Evolutionary conservation across 2,888 invertebrate genomes (phyloP).

Genomic region (Theretra japonica): DNA sequence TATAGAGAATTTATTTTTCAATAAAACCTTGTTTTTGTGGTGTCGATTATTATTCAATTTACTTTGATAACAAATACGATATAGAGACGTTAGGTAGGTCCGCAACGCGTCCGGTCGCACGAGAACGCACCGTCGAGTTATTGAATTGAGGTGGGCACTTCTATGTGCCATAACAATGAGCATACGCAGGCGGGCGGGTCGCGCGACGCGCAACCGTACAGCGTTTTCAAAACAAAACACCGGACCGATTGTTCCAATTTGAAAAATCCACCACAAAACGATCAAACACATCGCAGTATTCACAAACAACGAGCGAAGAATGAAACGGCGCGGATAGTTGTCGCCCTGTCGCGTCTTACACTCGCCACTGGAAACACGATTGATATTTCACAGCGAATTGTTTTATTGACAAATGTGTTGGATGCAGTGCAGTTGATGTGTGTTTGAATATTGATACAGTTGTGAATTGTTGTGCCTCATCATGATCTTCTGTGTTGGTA

Average conservation of each 20-base stretch:
- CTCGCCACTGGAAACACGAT: constrained; percentile 53
- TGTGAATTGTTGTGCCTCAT: constrained; percentile 56
- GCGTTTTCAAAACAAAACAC: constrained; percentile 80
- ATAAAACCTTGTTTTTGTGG: not conserved
- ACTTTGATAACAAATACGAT: constrained; percentile 44
- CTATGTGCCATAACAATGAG: constrained; percentile 70
- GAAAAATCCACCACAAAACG: constrained; percentile 78
- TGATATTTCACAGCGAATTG: constrained; percentile 44
- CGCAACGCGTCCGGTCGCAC: constrained; percentile 65
- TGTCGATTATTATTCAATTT: constrained; percentile 28
- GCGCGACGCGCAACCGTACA: constrained; percentile 58
- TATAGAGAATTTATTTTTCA: not conserved
- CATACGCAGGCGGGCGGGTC: constrained; percentile 61
- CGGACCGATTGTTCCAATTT: constrained; percentile 74
- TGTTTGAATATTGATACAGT: constrained; percentile 53
- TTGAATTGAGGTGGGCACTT: constrained; percentile 64
- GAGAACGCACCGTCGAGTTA: constrained; percentile 58
- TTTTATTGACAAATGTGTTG: constrained; percentile 69
- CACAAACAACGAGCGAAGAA: constrained; percentile 69
- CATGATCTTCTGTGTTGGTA: constrained; percentile 67
- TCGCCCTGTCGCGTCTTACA: constrained; percentile 50
- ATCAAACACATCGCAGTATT: constrained; percentile 73
- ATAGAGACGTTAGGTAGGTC: constrained; percentile 51
- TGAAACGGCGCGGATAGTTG: constrained; percentile 51
- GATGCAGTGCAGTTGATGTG: constrained; percentile 62